Evolutionary conservation across 1,140 invertebrate species (phyloP).

Genomic region (Drosophila obscura): DNA sequence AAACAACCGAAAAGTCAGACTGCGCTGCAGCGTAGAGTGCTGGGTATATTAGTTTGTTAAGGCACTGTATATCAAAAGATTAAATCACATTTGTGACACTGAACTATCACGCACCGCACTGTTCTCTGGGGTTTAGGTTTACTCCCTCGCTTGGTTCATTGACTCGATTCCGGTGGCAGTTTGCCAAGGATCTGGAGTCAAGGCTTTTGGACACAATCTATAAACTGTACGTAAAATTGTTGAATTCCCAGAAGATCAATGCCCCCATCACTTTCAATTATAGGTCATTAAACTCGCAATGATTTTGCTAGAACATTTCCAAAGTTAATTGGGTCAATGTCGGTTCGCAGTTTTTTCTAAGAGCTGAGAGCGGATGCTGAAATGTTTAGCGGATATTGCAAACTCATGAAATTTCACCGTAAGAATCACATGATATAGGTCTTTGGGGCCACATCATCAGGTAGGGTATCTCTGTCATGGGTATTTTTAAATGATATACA

Average conservation of each 20-base stretch:
- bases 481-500: slow-evolving; percentile 9
- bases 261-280: slow-evolving; percentile 24
- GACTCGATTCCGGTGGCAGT: not conserved
- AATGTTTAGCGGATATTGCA: slow-evolving; percentile 27
- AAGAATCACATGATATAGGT: slow-evolving; percentile 18
- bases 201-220: slow-evolving; percentile 14
- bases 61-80: slow-evolving; percentile 5
- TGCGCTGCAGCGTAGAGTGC: slow-evolving; percentile 24
- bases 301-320: slow-evolving; percentile 33
- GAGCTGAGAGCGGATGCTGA: slow-evolving; percentile 42
- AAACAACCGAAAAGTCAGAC: not conserved
- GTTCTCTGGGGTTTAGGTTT: slow-evolving; percentile 10
- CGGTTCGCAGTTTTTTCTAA: slow-evolving; percentile 29
- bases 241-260: slow-evolving; percentile 15
- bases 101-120: slow-evolving; percentile 7
- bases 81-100: slow-evolving; percentile 14
- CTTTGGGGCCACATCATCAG: too few relatives aligned
- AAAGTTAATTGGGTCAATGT: slow-evolving; percentile 71
- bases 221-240: not conserved
- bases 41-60: slow-evolving; percentile 25
- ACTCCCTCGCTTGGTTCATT: slow-evolving; percentile 25
- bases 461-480: slow-evolving; percentile 7
- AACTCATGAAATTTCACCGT: slow-evolving; percentile 3
- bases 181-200: slow-evolving; percentile 23
- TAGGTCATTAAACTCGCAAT: slow-evolving; percentile 60